Base-by-base conservation (phyloP, 2,888 invertebrate genomes). In the Parnassius apollo region DNA sequence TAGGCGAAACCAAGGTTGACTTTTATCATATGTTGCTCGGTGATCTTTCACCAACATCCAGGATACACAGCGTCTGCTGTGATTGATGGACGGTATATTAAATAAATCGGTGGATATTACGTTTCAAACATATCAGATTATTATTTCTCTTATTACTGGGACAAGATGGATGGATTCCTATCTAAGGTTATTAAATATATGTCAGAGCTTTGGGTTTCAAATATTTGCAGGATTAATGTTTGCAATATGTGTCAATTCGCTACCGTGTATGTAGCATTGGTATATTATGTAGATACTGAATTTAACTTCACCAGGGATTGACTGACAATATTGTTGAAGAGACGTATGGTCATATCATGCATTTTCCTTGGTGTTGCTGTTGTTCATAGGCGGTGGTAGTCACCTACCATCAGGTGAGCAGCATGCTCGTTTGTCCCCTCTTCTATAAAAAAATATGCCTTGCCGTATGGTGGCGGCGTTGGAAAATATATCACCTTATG, bases 11-110 rank as follows among this genome's bases (percentile, higher is more conserved):
- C 65, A 66, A 63, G 62, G 66, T 66, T 68, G 73, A 72, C 71
- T 71, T 58, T 68, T 74, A 78, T 84, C 80, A 85, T 83, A 81
- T 85, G 84, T 85, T 85, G 83, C 83, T 74, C 78, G 75, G 71
- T 75, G 80, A 83, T 83, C 84, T 88, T 88, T 90, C 89, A 83
- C 85, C 85, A 74, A 70, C 73, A 75, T 70, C 75, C 79, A 79
- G 75, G 75, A 78, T 75, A 75, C 69, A 78, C 77, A 77, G 76
- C 77, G 80, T 77, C 75, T 77, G 74, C 67, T 66, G 77, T 88
- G 90, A 91, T 91, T 86, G 90, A 91, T 91, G 83, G 80, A 74
- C 78, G 77, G 76, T 84, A 85, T 88, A 89, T 88, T 89, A 86
- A 90, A 90, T 89, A 88, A 87, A 86, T 83, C 86, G 74, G 77